Evolutionary conservation across 2,888 invertebrate genomes (phyloP).

Genomic region (Heliconius charithonia): DNA sequence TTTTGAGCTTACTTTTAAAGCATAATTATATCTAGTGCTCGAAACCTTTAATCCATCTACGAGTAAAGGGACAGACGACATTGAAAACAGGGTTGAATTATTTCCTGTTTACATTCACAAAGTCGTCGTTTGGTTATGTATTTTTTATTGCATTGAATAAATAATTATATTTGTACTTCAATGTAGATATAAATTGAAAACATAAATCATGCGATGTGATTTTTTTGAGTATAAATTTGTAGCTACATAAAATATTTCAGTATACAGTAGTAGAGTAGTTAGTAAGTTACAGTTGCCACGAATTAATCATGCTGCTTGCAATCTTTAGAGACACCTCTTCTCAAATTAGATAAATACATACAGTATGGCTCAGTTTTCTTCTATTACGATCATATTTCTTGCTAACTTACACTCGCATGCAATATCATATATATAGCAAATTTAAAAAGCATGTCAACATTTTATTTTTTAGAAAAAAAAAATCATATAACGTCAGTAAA

Average conservation of each 20-base stretch:
- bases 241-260: neutral
- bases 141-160: neutral
- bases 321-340: neutral
- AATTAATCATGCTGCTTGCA: too few relatives aligned
- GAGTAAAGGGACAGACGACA: constrained; percentile 34
- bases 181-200: neutral
- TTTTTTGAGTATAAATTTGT: too few relatives aligned
- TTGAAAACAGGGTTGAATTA: constrained; percentile 42
- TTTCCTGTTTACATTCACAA: constrained; percentile 47
- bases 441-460: neutral
- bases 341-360: neutral
- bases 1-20: neutral
- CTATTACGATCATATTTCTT: neutral
- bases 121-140: constrained; percentile 6
- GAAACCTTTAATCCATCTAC: constrained; percentile 12
- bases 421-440: neutral
- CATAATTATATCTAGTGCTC: neutral
- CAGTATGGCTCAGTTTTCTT: neutral
- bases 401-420: neutral
- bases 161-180: constrained; percentile 1
- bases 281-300: neutral
- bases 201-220: neutral
- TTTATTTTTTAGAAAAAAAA: too few relatives aligned
- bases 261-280: neutral
- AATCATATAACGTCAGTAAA: neutral